Percentiles rank a stretch among this genome's conserved stretches.
phyloP scores from a whole-genome alignment of 2,797 vertebrate species.

The Balearica regulorum region DNA sequence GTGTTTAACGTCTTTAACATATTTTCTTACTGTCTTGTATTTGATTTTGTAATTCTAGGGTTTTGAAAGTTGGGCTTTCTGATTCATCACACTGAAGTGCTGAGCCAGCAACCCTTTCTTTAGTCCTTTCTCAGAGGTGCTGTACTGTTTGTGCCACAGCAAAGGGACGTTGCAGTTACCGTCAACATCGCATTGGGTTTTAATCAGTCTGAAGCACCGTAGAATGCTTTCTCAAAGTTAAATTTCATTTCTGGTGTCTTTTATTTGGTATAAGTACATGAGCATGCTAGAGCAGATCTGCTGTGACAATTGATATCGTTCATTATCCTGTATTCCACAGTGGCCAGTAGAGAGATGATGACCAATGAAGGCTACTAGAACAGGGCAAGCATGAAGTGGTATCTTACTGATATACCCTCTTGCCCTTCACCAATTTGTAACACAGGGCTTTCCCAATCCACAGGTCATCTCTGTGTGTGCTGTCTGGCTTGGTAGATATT shows the following conservation, averaged over 20 bases:
- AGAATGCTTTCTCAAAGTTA: not conserved
- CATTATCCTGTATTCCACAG: not conserved
- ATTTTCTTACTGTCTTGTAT: not conserved
- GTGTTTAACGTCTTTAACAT: no score
- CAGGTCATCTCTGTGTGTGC: not conserved
- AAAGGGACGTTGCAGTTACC: not conserved
- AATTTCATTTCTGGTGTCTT: not conserved
- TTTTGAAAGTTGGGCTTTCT: not conserved
- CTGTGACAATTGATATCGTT: not conserved
- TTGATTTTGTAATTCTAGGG: not conserved
- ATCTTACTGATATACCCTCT: not conserved
- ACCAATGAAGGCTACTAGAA: not conserved
- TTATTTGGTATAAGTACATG: not conserved
- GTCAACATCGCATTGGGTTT: not conserved
- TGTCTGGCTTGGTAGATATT: not conserved
- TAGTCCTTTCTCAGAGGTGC: not conserved
- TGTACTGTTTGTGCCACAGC: not conserved
- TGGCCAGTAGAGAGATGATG: not conserved
- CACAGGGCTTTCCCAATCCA: not conserved
- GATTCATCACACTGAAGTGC: not conserved
- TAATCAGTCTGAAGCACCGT: not conserved
- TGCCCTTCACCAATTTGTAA: not conserved
- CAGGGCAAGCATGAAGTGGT: not conserved
- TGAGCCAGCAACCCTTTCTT: not conserved
- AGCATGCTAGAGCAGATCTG: not conserved